These are phyloP conservation scores for Philereme vetulata DNA, from an alignment of 2,888 invertebrate species.

Conservation along the genomic window DNA sequence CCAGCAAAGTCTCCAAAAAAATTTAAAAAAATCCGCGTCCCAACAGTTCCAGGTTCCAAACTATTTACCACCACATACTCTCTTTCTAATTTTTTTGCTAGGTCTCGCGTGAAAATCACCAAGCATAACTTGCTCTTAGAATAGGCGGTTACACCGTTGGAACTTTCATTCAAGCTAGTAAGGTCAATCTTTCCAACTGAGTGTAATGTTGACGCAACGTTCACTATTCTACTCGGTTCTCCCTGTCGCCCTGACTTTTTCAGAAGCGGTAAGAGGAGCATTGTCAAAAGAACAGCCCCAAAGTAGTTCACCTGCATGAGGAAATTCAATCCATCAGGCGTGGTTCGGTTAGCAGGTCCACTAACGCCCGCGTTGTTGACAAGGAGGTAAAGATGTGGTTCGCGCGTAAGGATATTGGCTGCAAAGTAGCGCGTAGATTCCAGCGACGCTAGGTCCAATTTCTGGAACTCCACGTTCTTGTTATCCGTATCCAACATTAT, in stretches of 20 bases:
- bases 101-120: conserved; percentile 87
- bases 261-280: conserved; percentile 90
- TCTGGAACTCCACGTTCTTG: conserved; percentile 85
- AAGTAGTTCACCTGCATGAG: conserved; percentile 96
- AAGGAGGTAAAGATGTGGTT: conserved; percentile 88
- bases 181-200: conserved; percentile 85
- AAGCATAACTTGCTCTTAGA: conserved; percentile 87
- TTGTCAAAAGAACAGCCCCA: conserved; percentile 94
- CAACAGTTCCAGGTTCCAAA: conserved; percentile 91
- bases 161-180: conserved; percentile 64
- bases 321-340: conserved; percentile 91
- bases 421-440: conserved; percentile 91
- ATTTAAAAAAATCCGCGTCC: conserved; percentile 87
- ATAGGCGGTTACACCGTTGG: conserved; percentile 65
- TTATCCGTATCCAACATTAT: conserved; percentile 85
- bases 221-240: conserved; percentile 87
- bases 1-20: conserved; percentile 8
- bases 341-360: conserved; percentile 62
- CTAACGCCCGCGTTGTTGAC: conserved; percentile 94
- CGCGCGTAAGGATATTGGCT: conserved; percentile 86
- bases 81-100: conserved; percentile 85
- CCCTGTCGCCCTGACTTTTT: conserved; percentile 78
- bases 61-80: conserved; percentile 89
- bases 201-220: conserved; percentile 89
- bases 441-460: conserved; percentile 88